Base-by-base conservation (phyloP, 2,113 vertebrate genomes). In the Triplophysa rosa region DNA sequence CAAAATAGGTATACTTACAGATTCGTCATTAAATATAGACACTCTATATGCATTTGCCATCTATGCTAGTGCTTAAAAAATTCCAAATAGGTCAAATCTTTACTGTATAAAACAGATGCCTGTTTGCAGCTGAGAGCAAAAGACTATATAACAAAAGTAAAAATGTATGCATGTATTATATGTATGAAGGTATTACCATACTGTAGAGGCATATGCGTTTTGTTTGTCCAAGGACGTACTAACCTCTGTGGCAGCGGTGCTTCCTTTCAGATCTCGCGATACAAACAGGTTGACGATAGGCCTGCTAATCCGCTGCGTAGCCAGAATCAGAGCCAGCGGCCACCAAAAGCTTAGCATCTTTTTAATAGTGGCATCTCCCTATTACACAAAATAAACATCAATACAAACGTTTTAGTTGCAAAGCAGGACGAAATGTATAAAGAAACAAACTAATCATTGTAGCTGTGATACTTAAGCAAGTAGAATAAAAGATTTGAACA, bases 311-410 rank as follows among this genome's bases (percentile, higher is more conserved):
- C 97, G 86, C 90, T 99, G 98, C 3, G 98, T 99, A 24, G 98
- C 98, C 88, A 99, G 84, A 86, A 98, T 98, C 67, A 99, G 94
- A 0, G 97, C 97, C 90, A 99, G 86, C 37, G 97, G 97, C 97
- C 97, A 99, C 97, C 97, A 99, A 90, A 99, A 99, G 81, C 93
- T 95, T 87, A 99, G 90, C 98, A 99, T 99, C 92, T 98, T 99
- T 85, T 93, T 95, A 89, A 99, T 92, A 2, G 98, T 98, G 73
- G 96, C 96, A 42, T 99, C 98, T 14, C 98, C 98, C 98, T 99
- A 69, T 78, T 40, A 80, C 58, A 77, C 47, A 81, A 19, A 65
- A 70, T 24, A 40, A 65, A 65, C n/a, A 58, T 63, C 82, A 83
- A 29, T 42, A 56, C 82, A 71, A 45, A 79, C 1, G 3, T 33